Conservation (phyloP, 2,888 invertebrate genomes). For the Limnephilus rhombicus region DNA sequence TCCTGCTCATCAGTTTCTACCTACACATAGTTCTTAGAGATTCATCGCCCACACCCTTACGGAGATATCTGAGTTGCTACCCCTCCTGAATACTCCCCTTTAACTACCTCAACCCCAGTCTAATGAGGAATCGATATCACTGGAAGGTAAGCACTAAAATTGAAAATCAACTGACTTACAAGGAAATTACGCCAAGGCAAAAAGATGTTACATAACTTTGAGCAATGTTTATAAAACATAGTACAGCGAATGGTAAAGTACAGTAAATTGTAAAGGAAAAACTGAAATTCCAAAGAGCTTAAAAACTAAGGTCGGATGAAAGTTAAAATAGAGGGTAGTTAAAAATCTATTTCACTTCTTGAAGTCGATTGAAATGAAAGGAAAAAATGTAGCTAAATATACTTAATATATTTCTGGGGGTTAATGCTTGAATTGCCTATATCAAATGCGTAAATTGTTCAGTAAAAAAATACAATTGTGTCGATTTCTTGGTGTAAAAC, state of each 20-base stretch:
- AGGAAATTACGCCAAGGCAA: neutral
- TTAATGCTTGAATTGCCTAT: too few species aligned
- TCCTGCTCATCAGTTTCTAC: neutral
- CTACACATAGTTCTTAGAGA: neutral
- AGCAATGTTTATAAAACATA: neutral
- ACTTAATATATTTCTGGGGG: too few species aligned
- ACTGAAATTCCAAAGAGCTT: neutral
- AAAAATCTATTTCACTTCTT: neutral
- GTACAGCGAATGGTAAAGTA: neutral
- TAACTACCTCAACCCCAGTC: slow-evolving; percentile 3
- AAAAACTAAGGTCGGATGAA: neutral
- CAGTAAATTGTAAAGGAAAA: neutral
- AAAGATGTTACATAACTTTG: neutral
- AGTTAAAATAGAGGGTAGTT: neutral
- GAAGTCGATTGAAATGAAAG: neutral
- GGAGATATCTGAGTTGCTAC: neutral
- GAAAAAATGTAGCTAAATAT: too few species aligned
- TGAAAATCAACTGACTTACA: slow-evolving; percentile 24
- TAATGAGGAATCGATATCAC: slow-evolving; percentile 39
- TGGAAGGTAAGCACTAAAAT: slow-evolving; percentile 16
- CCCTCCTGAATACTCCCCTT: neutral
- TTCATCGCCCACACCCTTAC: slow-evolving; percentile 20
- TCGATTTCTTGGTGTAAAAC: too few species aligned
- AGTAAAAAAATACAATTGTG: too few species aligned
- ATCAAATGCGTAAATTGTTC: too few species aligned